phyloP scores from a whole-genome alignment of 2,888 invertebrate species.

The Periphyllus acericola region DNA sequence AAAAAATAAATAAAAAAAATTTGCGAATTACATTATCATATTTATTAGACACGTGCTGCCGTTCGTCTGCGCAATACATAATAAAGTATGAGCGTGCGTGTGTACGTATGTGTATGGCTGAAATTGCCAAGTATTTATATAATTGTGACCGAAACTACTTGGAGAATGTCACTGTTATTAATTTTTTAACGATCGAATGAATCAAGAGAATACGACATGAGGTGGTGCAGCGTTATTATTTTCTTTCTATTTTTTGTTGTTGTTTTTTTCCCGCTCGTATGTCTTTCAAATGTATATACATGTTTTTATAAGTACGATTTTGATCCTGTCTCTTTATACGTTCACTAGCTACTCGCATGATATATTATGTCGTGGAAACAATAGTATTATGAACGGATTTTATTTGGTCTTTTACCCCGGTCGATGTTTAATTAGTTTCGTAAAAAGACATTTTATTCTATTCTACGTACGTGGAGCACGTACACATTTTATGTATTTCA shows the following conservation, averaged over 20 bases:
- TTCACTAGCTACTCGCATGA: neutral
- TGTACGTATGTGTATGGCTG: neutral
- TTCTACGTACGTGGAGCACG: no score
- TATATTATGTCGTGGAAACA: no score
- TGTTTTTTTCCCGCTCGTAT: neutral
- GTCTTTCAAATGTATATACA: no score
- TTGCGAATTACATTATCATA: slow-evolving; percentile 44
- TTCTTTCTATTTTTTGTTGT: slow-evolving; percentile 6
- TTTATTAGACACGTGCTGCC: slow-evolving; percentile 49
- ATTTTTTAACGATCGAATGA: slow-evolving; percentile 2
- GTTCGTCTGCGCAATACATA: slow-evolving; percentile 1
- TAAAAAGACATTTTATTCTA: no score
- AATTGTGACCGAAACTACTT: slow-evolving; percentile 5
- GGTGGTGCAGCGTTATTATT: neutral
- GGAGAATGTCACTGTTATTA: neutral
- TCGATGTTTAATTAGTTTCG: no score
- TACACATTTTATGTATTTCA: no score
- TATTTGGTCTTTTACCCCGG: no score
- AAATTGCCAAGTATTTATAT: neutral
- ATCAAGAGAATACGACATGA: neutral
- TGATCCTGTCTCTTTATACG: neutral
- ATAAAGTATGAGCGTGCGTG: neutral
- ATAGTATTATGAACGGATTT: no score
- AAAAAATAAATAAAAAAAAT: neutral
- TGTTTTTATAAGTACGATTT: neutral